Percentiles rank a stretch among this genome's conserved stretches.
Evolutionary conservation across 2,888 invertebrate species (phyloP).

Genomic region (Microplitis manilae): DNA sequence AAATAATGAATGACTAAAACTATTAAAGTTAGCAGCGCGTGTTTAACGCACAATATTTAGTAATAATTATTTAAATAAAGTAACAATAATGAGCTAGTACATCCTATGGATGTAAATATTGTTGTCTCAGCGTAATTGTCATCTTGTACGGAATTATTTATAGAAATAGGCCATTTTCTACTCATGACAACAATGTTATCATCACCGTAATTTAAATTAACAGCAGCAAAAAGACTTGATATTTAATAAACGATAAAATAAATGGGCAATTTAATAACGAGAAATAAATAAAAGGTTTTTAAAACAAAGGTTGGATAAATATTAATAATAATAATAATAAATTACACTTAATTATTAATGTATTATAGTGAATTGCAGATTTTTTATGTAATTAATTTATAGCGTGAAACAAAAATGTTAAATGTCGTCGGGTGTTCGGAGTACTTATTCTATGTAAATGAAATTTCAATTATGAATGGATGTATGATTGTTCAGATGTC

Average conservation of each 20-base stretch:
- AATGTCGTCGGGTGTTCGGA: conserved; percentile 64
- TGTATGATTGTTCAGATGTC: conserved; percentile 34
- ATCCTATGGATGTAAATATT: conserved; percentile 67
- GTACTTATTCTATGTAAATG: conserved; percentile 66
- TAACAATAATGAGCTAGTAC: conserved; percentile 61
- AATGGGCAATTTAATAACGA: conserved; percentile 15
- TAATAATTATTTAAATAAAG: conserved; percentile 50
- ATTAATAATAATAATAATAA: conserved; percentile 49
- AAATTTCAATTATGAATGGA: conserved; percentile 52
- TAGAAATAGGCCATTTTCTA: conserved; percentile 68
- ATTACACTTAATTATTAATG: conserved; percentile 66
- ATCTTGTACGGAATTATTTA: conserved; percentile 62
- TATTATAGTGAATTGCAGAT: conserved; percentile 69
- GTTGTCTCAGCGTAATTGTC: conserved; percentile 61
- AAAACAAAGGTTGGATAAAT: conserved; percentile 39
- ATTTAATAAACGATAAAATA: conserved; percentile 2
- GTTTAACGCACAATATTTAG: conserved; percentile 59
- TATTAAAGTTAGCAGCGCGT: conserved; percentile 62
- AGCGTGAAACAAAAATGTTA: conserved; percentile 55
- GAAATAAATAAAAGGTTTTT: not conserved
- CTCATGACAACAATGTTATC: conserved; percentile 38
- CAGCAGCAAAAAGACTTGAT: conserved; percentile 29
- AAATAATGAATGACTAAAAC: conserved; percentile 46
- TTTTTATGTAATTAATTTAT: conserved; percentile 71
- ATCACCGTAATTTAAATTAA: conserved; percentile 33